Base-by-base conservation (phyloP, 2,797 vertebrate species). In the Limnodromus scolopaceus region DNA sequence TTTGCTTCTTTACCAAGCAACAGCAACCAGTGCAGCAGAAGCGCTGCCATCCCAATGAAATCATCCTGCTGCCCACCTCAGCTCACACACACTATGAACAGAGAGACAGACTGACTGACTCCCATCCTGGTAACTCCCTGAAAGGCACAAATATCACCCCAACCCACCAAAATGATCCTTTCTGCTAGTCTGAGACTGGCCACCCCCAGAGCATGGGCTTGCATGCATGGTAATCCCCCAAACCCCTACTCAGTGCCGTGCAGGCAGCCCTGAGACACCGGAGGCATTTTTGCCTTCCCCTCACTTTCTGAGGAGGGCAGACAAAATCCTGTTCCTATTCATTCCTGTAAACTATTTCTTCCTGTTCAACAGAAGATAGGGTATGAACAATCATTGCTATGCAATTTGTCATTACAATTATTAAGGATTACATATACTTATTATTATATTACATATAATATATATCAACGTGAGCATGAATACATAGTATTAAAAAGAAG, bases 211-310 rank as follows among this genome's bases (percentile, higher is more conserved):
- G 0, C 0, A 1, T 27, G 41, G 34, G 23, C 5, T 80, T 3
- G 1, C 5, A 16, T 38, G 45, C 24, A n/a, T 0, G 1, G 28
- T 20, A 41, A 41, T 16, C 3, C 22, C 24, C 0, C 1, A 7
- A 8, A 0, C 12, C 7, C 17, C 9, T 48, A 1, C 30, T 71
- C 18, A 34, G 22, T 10, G 11, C n/a, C 23, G 53, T 51, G 15
- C 8, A 19, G 48, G 28, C 27, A 80, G n/a, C 28, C 8, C 9
- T 8, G 9, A 16, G 27, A 13, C 8, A 1, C 51, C 1, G 0
- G 8, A 15, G 20, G 1, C 12, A n/a, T 30, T 72, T 86, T 79
- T 88, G 18, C n/a, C 65, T 57, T 79, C 24, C 6, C 11, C 7
- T 80, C 49, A 5, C 2, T 49, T 74, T 84, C 48, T 32, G 66